Conservation (phyloP, 2,113 vertebrate species). For the Notiomystis cincta region DNA sequence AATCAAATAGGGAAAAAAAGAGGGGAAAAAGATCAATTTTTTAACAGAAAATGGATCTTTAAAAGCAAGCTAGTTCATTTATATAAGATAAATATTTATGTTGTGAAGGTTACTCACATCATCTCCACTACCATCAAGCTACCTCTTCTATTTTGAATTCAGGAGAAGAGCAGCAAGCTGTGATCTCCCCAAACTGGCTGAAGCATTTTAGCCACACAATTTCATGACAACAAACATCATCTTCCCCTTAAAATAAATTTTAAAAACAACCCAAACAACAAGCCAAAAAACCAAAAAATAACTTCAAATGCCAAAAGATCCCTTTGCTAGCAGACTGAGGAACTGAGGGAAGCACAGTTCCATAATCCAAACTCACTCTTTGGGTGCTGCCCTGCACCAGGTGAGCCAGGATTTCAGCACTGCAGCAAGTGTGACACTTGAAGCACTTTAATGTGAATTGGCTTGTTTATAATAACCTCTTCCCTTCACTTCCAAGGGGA, state of each 20-base stretch:
- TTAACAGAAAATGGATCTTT: not conserved
- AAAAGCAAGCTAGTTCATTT: not conserved
- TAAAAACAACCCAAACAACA: not conserved
- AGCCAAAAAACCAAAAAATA: not conserved
- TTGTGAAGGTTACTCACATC: not conserved
- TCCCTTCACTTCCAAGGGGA: not conserved
- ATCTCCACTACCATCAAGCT: not conserved
- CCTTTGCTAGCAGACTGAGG: not conserved
- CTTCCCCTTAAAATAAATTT: no score
- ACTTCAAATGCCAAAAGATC: not conserved
- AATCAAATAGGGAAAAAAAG: no score
- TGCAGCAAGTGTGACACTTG: not conserved
- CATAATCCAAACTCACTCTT: not conserved
- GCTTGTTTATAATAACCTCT: not conserved
- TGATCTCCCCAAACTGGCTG: not conserved
- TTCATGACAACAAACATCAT: not conserved
- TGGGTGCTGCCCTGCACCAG: not conserved
- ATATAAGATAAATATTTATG: not conserved
- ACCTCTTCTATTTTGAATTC: not conserved
- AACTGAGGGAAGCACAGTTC: not conserved
- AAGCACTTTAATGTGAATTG: not conserved
- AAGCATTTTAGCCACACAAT: not conserved
- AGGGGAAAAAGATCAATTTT: not conserved
- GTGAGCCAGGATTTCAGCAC: not conserved
- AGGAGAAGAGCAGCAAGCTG: not conserved